These are phyloP conservation scores for Sapajus apella DNA, from an alignment of 2,113 vertebrate genomes.

Conservation along the genomic window DNA sequence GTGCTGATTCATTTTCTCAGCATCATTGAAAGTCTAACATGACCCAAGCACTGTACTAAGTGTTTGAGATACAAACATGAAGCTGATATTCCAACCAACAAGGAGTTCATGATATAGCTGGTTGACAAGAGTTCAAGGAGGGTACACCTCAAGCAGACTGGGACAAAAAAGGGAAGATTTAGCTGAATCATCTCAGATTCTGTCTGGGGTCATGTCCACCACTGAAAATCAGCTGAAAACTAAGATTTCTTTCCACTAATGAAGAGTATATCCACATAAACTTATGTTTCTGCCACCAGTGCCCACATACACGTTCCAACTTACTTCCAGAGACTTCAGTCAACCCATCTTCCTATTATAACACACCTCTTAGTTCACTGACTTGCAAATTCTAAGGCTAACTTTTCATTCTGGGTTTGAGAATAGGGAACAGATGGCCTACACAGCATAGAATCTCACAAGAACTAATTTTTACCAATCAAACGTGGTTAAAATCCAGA, in stretches of 20 bases:
- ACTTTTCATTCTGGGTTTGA: slow-evolving; percentile 45
- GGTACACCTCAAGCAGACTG: background rate
- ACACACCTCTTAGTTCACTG: background rate
- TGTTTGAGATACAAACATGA: background rate
- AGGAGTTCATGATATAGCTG: background rate
- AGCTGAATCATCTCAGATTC: slow-evolving; percentile 2
- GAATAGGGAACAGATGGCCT: slow-evolving; percentile 68
- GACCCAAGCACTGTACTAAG: background rate
- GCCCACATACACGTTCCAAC: background rate
- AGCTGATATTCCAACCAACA: background rate
- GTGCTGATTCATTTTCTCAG: slow-evolving; percentile 1
- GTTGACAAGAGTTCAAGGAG: background rate
- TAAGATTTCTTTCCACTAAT: slow-evolving; percentile 11
- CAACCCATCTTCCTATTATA: background rate
- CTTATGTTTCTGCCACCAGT: background rate
- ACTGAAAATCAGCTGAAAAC: background rate
- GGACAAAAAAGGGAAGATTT: background rate
- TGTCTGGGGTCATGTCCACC: background rate
- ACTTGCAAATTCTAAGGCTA: slow-evolving; percentile 55
- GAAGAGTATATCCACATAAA: background rate
- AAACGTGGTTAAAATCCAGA: slow-evolving; percentile 66
- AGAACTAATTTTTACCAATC: slow-evolving; percentile 72
- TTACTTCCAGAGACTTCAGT: slow-evolving; percentile 17
- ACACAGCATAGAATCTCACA: slow-evolving; percentile 64
- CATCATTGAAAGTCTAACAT: background rate